Base-by-base conservation (phyloP, 2,113 vertebrate species). In the Polyodon spathula region DNA sequence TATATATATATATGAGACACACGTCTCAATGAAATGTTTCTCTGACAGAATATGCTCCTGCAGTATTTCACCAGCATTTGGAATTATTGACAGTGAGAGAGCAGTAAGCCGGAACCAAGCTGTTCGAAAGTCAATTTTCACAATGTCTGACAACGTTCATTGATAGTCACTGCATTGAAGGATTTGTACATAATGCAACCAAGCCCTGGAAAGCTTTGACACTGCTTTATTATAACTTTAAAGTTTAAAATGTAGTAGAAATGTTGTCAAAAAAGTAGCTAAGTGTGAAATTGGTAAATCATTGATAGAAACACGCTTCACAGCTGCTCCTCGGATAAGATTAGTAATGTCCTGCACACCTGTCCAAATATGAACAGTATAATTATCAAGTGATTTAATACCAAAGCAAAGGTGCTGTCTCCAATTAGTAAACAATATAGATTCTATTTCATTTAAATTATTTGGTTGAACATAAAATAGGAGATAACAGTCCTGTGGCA, bases 291-390 rank as follows among this genome's bases (percentile, higher is more conserved):
- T 59, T 61, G 52, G 68, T 72, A 58, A 84, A 85, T 86, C 73
- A 86, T 83, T 85, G 84, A 88, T 79, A 73, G 70, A 69, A 75
- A 74, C 71, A 66, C 63, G 79, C 72, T 76, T 71, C 71, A 76
- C 85, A 85, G 84, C 83, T 86, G 85, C 77, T 79, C 74, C 68
- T 64, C 71, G 71, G 84, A 86, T 87, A 85, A 88, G 85, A 88
- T 86, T 86, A 84, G 71, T 10, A 74, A 66, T 66, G 62, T 59
- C 68, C 43, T 60, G 58, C 66, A 79, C 85, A 87, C 80, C 84
- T 87, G 84, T 83, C 81, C 73, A 86, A 87, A 87, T 78, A 84
- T 55, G 66, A 37, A 16, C 53, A 54, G 53, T 54, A 6, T 54
- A 54, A 54, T 54, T 16, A 37, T 37, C 15, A 54, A 54, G 16